Conservation (phyloP, 2,113 vertebrate species). For the Platichthys flesus region DNA sequence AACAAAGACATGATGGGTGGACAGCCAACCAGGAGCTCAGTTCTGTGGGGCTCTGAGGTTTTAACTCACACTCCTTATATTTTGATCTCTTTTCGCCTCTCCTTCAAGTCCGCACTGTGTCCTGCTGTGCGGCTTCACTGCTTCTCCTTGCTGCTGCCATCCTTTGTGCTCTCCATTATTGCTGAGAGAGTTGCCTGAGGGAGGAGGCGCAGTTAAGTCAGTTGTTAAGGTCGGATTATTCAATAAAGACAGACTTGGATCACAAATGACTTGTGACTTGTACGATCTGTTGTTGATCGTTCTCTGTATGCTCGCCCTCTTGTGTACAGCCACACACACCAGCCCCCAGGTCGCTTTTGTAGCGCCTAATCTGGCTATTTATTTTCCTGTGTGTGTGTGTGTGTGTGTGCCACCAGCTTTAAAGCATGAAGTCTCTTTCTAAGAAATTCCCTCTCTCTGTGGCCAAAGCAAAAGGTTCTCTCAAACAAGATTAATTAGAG, state of each 20-base stretch:
- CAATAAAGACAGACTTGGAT: constrained; percentile 60
- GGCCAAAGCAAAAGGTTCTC: constrained; percentile 62
- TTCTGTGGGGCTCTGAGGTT: constrained; percentile 42
- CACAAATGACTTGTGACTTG: constrained; percentile 61
- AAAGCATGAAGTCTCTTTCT: constrained; percentile 68
- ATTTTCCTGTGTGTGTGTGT: constrained; percentile 29
- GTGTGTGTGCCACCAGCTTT: constrained; percentile 32
- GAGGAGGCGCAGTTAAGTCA: constrained; percentile 43
- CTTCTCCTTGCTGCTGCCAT: constrained; percentile 30
- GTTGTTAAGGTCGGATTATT: constrained; percentile 65
- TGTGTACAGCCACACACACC: constrained; percentile 33
- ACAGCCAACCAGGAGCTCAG: constrained; percentile 34
- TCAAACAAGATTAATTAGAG: constrained; percentile 76
- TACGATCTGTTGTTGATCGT: constrained; percentile 67
- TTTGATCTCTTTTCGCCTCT: constrained; percentile 36
- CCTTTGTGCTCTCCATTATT: constrained; percentile 52
- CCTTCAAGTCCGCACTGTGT: constrained; percentile 42
- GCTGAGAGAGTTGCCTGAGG: constrained; percentile 60
- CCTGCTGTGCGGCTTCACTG: constrained; percentile 26
- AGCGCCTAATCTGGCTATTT: constrained; percentile 60
- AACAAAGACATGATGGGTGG: constrained; percentile 42
- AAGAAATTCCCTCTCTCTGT: constrained; percentile 67
- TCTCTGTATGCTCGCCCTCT: constrained; percentile 43
- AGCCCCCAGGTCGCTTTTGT: constrained; percentile 47
- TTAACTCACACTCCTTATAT: constrained; percentile 26